Evolutionary conservation across 2,888 invertebrate genomes (phyloP).

Genomic region (Chymomyza procnemis): DNA sequence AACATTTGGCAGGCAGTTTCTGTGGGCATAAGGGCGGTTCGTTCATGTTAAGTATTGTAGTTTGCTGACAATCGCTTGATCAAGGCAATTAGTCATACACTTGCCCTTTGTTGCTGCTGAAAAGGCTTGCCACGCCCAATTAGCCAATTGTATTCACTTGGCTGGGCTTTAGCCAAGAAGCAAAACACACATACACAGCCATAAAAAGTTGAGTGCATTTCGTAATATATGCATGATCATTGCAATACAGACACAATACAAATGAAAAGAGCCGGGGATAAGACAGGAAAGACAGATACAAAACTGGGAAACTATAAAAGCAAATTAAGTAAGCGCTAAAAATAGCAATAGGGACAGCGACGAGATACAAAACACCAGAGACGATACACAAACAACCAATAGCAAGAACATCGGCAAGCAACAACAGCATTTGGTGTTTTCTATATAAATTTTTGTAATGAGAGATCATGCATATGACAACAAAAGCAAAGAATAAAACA

Average conservation of each 20-base stretch:
- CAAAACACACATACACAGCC: conserved; percentile 15
- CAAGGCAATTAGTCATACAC: conserved; percentile 45
- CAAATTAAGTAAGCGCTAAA: not conserved
- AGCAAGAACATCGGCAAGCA: not conserved
- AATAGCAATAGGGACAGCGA: not conserved
- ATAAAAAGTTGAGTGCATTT: not conserved
- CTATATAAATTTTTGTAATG: not conserved
- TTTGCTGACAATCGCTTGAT: not conserved
- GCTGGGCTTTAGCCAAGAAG: conserved; percentile 29
- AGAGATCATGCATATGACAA: not conserved
- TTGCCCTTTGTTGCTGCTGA: conserved; percentile 22
- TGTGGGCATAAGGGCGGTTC: too few species aligned
- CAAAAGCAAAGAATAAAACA: not conserved
- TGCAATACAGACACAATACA: not conserved
- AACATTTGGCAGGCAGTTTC: too few species aligned
- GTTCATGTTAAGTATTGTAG: not conserved
- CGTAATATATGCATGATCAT: not conserved
- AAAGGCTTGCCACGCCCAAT: not conserved
- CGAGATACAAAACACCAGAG: not conserved
- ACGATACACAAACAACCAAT: not conserved
- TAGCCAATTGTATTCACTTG: not conserved
- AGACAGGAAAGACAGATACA: not conserved
- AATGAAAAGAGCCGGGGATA: conserved; percentile 6
- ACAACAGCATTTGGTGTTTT: not conserved
- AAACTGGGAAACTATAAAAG: not conserved